A percentile compares a stretch with the other conserved stretches of the same genome.
Conservation (phyloP, 1,140 invertebrate genomes). For the Sarcophaga bullata region DNA sequence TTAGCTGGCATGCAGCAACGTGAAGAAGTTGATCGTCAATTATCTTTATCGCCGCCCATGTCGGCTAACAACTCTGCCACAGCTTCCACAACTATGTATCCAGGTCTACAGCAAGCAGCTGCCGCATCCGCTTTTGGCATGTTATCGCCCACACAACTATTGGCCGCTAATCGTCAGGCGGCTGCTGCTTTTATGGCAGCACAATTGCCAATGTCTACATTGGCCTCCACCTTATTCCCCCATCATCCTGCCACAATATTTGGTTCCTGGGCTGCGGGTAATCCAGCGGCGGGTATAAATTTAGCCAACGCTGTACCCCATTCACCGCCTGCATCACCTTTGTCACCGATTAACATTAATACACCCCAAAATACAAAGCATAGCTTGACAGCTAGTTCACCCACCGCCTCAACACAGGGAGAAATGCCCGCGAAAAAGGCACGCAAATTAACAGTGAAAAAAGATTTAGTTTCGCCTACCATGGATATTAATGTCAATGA, state of each 20-base stretch:
- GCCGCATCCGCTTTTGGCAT: conserved; percentile 67
- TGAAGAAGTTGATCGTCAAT: conserved; percentile 64
- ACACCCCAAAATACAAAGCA: conserved; percentile 49
- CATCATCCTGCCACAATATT: conserved; percentile 69
- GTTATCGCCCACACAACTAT: conserved; percentile 68
- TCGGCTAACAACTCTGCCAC: conserved; percentile 58
- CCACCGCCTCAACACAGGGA: conserved; percentile 60
- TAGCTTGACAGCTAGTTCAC: conserved; percentile 54
- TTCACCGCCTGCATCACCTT: conserved; percentile 60
- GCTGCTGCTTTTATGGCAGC: conserved; percentile 65
- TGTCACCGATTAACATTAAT: conserved; percentile 54
- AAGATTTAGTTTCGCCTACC: conserved; percentile 60
- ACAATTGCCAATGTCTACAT: conserved; percentile 60
- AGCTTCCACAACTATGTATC: conserved; percentile 57
- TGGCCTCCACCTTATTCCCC: conserved; percentile 64
- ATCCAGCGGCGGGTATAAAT: conserved; percentile 57
- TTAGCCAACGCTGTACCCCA: conserved; percentile 54
- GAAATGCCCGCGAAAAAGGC: conserved; percentile 58
- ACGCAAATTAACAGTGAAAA: conserved; percentile 64
- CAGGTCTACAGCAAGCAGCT: conserved; percentile 64
- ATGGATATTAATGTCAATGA: conserved; percentile 58
- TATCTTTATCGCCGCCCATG: conserved; percentile 63
- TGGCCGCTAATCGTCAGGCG: conserved; percentile 69
- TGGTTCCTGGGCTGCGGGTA: conserved; percentile 64
- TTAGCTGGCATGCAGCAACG: conserved; percentile 65